These are phyloP conservation scores for Hetaerina titia DNA, from an alignment of 2,888 invertebrate species.

Conservation along the genomic window DNA sequence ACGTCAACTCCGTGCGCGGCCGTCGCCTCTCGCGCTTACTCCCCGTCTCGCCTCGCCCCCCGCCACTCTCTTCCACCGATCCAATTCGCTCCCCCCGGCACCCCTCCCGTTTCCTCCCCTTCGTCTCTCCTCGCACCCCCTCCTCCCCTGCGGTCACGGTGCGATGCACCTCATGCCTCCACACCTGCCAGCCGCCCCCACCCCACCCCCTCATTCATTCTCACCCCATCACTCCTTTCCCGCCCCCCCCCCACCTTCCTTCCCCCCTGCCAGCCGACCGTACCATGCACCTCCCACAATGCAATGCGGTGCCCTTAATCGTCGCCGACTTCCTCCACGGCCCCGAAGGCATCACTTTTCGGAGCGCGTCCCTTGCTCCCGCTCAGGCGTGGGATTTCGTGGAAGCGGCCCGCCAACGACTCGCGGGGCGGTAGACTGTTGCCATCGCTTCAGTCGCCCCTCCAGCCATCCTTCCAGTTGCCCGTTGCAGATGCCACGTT, in stretches of 20 bases:
- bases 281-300: neutral
- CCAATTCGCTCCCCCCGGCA: neutral
- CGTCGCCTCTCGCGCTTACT: neutral
- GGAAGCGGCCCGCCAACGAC: neutral
- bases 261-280: neutral
- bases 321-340: neutral
- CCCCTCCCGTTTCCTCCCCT: neutral
- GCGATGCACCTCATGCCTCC: slow-evolving; percentile 15
- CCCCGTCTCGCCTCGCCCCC: neutral
- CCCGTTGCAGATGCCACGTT: no score
- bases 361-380: slow-evolving; percentile 6
- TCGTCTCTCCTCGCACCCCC: neutral
- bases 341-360: neutral
- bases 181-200: neutral
- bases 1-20: neutral
- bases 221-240: neutral
- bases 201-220: neutral
- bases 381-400: neutral
- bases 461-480: no score
- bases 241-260: neutral
- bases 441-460: no score
- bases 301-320: neutral
- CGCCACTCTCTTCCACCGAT: neutral
- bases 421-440: no score
- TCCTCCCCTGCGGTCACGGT: neutral